phyloP scores from a whole-genome alignment of 2,888 invertebrate species.

The Dioctria linearis region DNA sequence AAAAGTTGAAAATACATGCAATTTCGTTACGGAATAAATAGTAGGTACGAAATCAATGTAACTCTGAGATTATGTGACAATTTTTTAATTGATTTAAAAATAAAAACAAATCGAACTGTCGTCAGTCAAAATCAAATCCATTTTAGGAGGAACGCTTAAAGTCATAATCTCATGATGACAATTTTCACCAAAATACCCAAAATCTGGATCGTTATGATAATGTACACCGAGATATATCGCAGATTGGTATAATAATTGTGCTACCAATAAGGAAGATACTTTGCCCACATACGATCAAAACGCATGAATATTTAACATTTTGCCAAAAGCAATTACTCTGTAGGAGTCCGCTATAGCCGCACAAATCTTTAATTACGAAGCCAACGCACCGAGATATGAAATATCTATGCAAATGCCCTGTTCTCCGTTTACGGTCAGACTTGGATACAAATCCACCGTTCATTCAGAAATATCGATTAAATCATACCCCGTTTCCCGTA shows the following conservation, averaged over 20 bases:
- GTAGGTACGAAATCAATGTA: neutral
- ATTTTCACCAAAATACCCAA: neutral
- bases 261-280: neutral
- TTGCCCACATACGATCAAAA: neutral
- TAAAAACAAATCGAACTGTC: neutral
- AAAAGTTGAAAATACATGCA: neutral
- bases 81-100: too few relatives aligned
- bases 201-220: neutral
- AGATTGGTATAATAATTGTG: neutral
- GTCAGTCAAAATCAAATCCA: neutral
- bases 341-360: neutral
- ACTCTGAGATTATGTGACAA: neutral
- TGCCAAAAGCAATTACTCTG: slow-evolving; percentile 4
- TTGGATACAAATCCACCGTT: neutral
- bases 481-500: slow-evolving; percentile 1
- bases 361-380: neutral
- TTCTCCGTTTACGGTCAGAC: slow-evolving; percentile 1
- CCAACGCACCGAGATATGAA: neutral
- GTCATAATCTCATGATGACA: too few relatives aligned
- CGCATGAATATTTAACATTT: slow-evolving; percentile 6
- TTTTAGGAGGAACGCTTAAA: too few relatives aligned
- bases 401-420: slow-evolving; percentile 9
- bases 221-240: neutral
- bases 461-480: slow-evolving; percentile 26
- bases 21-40: neutral